These are phyloP conservation scores for Hypselothyrea guttata DNA, from an alignment of 2,888 invertebrate species.

Conservation along the genomic window DNA sequence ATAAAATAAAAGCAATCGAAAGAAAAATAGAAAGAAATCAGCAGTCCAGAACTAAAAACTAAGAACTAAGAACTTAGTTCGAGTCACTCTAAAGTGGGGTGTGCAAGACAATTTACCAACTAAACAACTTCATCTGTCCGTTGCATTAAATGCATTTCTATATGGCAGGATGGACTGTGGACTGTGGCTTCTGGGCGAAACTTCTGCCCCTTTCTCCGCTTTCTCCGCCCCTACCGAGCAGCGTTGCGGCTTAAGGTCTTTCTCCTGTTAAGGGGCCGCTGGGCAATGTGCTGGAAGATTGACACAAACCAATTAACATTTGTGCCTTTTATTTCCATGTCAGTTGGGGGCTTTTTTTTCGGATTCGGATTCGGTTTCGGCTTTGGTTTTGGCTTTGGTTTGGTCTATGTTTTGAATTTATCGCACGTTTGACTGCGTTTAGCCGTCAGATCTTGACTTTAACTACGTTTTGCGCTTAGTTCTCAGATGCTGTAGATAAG, in stretches of 20 bases:
- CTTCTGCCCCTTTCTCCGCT: background rate
- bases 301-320: slow-evolving; percentile 80
- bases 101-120: slow-evolving; percentile 69
- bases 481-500: slow-evolving; percentile 21
- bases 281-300: slow-evolving; percentile 68
- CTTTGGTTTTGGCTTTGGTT: background rate
- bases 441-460: slow-evolving; percentile 78
- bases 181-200: slow-evolving; percentile 35
- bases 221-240: background rate
- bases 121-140: slow-evolving; percentile 73
- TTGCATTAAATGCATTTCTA: slow-evolving; percentile 64
- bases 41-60: background rate
- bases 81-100: slow-evolving; percentile 13
- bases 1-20: slow-evolving; percentile 19
- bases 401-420: slow-evolving; percentile 65
- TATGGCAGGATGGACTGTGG: background rate
- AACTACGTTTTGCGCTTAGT: slow-evolving; percentile 77
- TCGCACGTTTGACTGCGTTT: slow-evolving; percentile 80
- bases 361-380: background rate
- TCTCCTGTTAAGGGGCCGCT: slow-evolving; percentile 28
- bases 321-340: slow-evolving; percentile 77
- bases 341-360: slow-evolving; percentile 34
- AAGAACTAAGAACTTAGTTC: slow-evolving; percentile 25
- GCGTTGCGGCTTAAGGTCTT: slow-evolving; percentile 3
- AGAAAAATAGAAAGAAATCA: no score